Evolutionary conservation across 2,888 invertebrate genomes (phyloP).

Genomic region (Chrysolina americana): DNA sequence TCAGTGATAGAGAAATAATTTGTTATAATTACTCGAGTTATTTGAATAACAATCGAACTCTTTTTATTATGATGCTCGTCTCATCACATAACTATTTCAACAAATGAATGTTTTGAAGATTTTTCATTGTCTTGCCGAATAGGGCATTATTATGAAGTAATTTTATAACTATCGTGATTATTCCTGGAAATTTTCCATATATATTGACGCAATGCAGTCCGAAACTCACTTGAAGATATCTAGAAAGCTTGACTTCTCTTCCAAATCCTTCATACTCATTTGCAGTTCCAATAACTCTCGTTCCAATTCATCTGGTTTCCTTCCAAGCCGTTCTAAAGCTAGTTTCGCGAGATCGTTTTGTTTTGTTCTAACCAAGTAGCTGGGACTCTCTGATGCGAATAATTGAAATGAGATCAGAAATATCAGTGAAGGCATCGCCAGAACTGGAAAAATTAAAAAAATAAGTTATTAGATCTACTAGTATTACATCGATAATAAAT

Average conservation of each 20-base stretch:
- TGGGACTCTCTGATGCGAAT: constrained; percentile 88
- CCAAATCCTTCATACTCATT: constrained; percentile 27
- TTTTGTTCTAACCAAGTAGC: constrained; percentile 76
- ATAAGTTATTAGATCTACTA: too few species aligned
- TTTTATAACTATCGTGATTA: too few species aligned
- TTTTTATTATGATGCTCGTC: too few species aligned
- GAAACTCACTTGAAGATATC: constrained; percentile 39
- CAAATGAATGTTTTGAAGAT: too few species aligned
- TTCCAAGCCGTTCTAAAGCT: constrained; percentile 78
- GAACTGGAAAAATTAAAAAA: constrained; percentile 67
- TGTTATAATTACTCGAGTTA: not conserved
- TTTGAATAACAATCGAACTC: too few species aligned
- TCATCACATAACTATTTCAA: too few species aligned
- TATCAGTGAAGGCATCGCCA: constrained; percentile 70
- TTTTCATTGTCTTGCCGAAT: too few species aligned
- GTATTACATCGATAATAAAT: too few species aligned
- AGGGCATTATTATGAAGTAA: too few species aligned
- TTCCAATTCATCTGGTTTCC: constrained; percentile 32
- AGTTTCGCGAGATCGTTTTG: constrained; percentile 75
- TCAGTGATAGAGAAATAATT: not conserved
- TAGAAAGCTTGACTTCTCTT: constrained; percentile 9
- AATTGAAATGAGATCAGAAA: constrained; percentile 76
- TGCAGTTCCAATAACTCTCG: constrained; percentile 44
- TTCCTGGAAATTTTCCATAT: too few species aligned
- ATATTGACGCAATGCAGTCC: too few species aligned